Evolutionary conservation across 2,797 vertebrate genomes (phyloP).

Genomic region (Aselliscus stoliczkanus): DNA sequence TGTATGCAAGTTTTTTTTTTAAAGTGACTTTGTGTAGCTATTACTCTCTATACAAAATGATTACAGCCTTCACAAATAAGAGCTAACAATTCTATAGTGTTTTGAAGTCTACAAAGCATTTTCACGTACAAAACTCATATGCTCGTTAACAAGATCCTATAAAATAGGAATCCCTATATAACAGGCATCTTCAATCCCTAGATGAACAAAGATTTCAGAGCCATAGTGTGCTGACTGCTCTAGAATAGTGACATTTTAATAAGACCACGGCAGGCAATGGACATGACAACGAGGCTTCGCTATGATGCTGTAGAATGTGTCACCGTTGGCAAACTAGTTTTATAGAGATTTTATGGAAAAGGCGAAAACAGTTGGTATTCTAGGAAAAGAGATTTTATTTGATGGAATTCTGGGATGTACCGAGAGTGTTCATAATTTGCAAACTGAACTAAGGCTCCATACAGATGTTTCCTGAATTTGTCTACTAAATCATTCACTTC

Average conservation of each 20-base stretch:
- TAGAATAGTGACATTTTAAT: neutral
- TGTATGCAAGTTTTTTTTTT: neutral
- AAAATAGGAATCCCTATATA: neutral
- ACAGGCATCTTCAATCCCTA: neutral
- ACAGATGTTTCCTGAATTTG: neutral
- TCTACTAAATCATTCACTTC: neutral
- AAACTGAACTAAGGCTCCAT: neutral
- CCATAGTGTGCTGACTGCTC: neutral
- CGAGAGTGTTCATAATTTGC: neutral
- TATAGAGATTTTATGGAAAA: neutral
- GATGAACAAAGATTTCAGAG: neutral
- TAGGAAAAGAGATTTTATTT: neutral
- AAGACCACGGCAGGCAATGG: neutral
- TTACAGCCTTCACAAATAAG: neutral
- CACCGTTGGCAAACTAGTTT: neutral
- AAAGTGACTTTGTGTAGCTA: neutral
- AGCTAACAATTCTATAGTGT: neutral
- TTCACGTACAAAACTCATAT: neutral
- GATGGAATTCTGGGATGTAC: neutral
- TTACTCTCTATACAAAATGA: neutral
- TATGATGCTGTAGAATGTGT: neutral
- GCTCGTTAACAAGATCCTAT: conserved; percentile 1
- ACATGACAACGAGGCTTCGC: neutral
- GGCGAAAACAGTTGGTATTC: neutral
- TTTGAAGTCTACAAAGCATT: neutral